Percentiles rank a stretch among this genome's conserved stretches.
Evolutionary conservation across 2,113 vertebrate genomes (phyloP).

Genomic region (Mormyrus iriodes): DNA sequence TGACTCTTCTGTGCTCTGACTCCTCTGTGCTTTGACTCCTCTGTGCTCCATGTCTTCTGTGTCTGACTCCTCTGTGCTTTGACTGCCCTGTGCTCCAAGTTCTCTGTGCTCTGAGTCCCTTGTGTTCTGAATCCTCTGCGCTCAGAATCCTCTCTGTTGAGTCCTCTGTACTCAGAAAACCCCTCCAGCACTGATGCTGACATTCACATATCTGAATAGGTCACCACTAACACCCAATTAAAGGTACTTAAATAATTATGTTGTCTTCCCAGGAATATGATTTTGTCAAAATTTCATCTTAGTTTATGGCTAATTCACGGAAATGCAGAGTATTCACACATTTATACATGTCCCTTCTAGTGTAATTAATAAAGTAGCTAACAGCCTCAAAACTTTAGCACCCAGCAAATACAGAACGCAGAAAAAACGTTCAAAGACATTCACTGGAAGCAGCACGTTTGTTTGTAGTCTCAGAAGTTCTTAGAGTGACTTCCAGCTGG

Average conservation of each 20-base stretch:
- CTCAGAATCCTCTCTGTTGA: background rate
- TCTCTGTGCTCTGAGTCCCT: background rate
- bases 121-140: background rate
- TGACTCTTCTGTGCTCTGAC: background rate
- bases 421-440: background rate
- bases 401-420: background rate
- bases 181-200: background rate
- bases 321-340: too few relatives aligned
- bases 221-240: background rate
- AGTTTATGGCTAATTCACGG: too few relatives aligned
- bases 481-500: background rate
- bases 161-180: background rate
- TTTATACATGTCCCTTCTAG: background rate
- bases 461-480: background rate
- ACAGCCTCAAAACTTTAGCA: background rate
- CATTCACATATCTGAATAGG: background rate
- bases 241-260: background rate
- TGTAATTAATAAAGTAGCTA: background rate
- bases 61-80: background rate
- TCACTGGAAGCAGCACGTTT: background rate
- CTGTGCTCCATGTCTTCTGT: background rate
- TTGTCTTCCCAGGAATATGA: background rate
- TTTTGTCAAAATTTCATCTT: background rate
- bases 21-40: background rate
- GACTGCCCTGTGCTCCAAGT: background rate